Percentiles rank a stretch among this genome's conserved stretches.
Conservation (phyloP, 2,113 vertebrate genomes). For the Hippocampus guttulatus region DNA sequence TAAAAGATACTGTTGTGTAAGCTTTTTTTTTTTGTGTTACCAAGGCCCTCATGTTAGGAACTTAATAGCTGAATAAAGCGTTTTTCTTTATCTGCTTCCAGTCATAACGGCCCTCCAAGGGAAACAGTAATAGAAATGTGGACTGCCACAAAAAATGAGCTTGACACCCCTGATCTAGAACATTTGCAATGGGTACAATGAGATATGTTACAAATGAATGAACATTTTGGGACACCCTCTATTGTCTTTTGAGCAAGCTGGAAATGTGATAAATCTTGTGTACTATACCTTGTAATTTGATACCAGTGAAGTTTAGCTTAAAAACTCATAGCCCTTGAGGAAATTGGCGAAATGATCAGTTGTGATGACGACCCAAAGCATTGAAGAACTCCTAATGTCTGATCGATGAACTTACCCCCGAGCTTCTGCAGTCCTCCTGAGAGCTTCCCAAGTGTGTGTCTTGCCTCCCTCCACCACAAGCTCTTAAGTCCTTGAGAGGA, state of each 20-base stretch:
- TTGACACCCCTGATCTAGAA: not conserved
- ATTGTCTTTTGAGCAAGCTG: not conserved
- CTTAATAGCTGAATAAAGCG: no score
- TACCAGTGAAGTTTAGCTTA: not conserved
- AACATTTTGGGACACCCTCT: not conserved
- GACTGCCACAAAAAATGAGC: no score
- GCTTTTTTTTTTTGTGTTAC: no score
- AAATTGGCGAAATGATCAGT: not conserved
- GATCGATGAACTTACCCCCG: conserved; percentile 51
- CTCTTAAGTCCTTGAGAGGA: conserved; percentile 60
- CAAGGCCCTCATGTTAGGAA: no score
- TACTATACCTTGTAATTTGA: not conserved
- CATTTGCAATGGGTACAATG: not conserved
- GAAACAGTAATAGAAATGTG: no score
- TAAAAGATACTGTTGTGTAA: no score
- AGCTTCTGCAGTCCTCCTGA: conserved; percentile 35
- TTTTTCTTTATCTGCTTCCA: no score
- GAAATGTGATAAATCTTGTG: not conserved
- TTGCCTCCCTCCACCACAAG: conserved; percentile 49
- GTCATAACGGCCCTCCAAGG: no score
- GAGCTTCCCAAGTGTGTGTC: conserved; percentile 44
- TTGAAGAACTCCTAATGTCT: not conserved
- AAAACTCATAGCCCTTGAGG: not conserved
- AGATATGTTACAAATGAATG: not conserved
- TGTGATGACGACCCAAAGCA: not conserved